These are phyloP conservation scores for Willisornis vidua DNA, from an alignment of 2,113 vertebrate species.

Conservation along the genomic window DNA sequence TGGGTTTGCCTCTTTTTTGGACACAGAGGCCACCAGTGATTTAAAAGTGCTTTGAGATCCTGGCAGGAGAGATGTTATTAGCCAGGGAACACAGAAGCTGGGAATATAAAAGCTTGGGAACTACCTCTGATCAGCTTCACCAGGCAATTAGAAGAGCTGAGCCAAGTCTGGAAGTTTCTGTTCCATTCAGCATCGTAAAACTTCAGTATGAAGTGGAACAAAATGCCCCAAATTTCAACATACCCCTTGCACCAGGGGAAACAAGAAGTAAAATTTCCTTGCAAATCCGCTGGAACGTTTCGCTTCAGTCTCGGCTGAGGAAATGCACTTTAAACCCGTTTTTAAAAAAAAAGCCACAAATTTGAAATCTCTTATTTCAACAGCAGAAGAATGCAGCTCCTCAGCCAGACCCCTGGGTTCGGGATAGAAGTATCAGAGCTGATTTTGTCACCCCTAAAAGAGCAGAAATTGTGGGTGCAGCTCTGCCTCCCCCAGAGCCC, in stretches of 20 bases:
- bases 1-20: background rate
- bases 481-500: fast-evolving
- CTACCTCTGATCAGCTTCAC: background rate
- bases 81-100: background rate
- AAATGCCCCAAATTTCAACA: slow-evolving; percentile 37
- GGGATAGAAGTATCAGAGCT: background rate
- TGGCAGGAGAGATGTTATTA: background rate
- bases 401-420: background rate
- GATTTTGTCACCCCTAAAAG: background rate
- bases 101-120: background rate
- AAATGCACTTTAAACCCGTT: slow-evolving; percentile 51
- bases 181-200: background rate
- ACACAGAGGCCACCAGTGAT: background rate
- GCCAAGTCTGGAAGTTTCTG: slow-evolving; percentile 13
- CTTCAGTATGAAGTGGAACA: slow-evolving; percentile 44
- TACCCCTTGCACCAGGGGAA: background rate
- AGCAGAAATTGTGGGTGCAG: background rate
- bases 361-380: slow-evolving; percentile 33
- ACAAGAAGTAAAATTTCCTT: background rate
- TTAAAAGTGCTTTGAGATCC: background rate
- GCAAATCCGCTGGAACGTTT: slow-evolving; percentile 4
- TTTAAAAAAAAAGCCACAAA: background rate
- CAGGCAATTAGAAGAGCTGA: background rate
- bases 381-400: slow-evolving; percentile 45
- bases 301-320: slow-evolving; percentile 14